phyloP scores from a whole-genome alignment of 2,797 vertebrate species.

The Octomys mimax region DNA sequence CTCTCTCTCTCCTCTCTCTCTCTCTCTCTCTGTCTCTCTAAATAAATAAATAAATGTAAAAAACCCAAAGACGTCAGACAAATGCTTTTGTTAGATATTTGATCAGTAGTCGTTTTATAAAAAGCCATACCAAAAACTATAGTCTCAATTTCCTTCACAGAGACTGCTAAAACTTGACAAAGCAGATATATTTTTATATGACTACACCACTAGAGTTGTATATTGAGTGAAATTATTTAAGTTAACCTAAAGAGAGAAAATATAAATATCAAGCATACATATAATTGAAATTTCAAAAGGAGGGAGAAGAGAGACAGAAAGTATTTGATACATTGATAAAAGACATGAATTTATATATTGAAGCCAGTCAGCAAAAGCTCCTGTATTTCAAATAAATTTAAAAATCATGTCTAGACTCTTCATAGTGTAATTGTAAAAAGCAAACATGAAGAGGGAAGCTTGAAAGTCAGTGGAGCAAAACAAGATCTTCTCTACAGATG shows the following conservation, averaged over 20 bases:
- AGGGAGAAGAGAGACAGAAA: background rate
- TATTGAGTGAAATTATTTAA: slow-evolving; percentile 38
- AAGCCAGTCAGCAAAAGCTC: background rate
- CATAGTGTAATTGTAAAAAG: background rate
- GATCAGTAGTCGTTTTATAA: background rate
- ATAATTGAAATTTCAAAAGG: background rate
- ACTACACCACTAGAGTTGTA: background rate
- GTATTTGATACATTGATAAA: background rate
- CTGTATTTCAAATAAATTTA: background rate
- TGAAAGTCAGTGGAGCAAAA: background rate
- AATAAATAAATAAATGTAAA: too few relatives aligned
- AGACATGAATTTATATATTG: slow-evolving; percentile 6
- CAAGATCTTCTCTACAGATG: background rate
- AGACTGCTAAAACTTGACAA: background rate
- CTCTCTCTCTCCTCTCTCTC: too few relatives aligned
- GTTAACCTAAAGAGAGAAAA: background rate
- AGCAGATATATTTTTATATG: background rate
- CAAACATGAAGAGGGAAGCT: background rate
- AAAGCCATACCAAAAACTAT: background rate
- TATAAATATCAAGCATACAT: background rate
- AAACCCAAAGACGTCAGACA: background rate
- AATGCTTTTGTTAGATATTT: background rate
- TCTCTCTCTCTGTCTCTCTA: too few relatives aligned
- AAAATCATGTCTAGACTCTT: background rate
- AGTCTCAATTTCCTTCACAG: background rate